phyloP scores from a whole-genome alignment of 1,140 invertebrate genomes.

The Reticulitermes speratus region DNA sequence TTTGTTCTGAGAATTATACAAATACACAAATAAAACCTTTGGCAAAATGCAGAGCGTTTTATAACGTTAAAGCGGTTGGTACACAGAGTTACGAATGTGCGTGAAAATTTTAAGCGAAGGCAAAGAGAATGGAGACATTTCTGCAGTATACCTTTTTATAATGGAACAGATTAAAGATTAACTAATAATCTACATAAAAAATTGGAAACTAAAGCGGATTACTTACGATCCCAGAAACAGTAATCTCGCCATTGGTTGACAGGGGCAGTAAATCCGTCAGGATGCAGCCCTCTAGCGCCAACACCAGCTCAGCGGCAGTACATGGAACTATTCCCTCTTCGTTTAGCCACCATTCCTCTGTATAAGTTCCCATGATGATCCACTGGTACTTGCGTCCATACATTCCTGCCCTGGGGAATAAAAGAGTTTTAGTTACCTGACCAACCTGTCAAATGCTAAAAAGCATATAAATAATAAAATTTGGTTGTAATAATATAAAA shows the following conservation, averaged over 20 bases:
- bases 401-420: constrained; percentile 66
- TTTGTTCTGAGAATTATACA: too few relatives aligned
- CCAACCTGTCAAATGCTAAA: neutral
- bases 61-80: too few relatives aligned
- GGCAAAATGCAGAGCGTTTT: too few relatives aligned
- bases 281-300: constrained; percentile 87
- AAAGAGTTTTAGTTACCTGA: neutral
- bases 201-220: too few relatives aligned
- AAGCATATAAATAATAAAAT: neutral
- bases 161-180: too few relatives aligned
- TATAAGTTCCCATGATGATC: constrained; percentile 91
- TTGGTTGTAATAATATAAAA: too few relatives aligned
- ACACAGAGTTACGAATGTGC: too few relatives aligned
- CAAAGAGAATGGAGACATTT: too few relatives aligned
- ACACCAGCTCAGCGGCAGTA: constrained; percentile 69
- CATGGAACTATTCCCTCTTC: constrained; percentile 63
- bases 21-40: too few relatives aligned
- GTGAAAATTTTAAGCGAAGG: too few relatives aligned
- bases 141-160: too few relatives aligned
- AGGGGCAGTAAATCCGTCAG: constrained; percentile 80
- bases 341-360: constrained; percentile 71
- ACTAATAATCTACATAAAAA: too few relatives aligned
- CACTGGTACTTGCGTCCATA: constrained; percentile 94
- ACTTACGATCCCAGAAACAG: constrained; percentile 88
- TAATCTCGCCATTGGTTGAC: constrained; percentile 71